Evolutionary conservation across 1,140 invertebrate genomes (phyloP).

Genomic region (Coboldia fuscipes): DNA sequence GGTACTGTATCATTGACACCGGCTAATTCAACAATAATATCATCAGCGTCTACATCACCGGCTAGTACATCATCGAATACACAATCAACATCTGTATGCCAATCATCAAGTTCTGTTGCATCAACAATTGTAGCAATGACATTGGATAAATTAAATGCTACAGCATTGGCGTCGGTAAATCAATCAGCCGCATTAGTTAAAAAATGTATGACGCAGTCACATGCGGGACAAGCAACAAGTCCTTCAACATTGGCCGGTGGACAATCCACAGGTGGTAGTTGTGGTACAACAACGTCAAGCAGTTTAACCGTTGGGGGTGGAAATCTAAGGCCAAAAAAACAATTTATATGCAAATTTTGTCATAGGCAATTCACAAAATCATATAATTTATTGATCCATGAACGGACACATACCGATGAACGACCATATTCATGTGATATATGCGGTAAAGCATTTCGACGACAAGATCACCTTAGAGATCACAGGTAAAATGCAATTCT

Average conservation of each 20-base stretch:
- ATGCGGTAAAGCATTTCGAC: slow-evolving; percentile 88
- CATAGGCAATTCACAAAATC: slow-evolving; percentile 93
- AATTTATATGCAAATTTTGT: slow-evolving; percentile 97
- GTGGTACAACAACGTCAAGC: slow-evolving; percentile 18
- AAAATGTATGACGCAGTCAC: slow-evolving; percentile 12
- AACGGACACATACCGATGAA: slow-evolving; percentile 95
- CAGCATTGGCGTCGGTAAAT: background rate
- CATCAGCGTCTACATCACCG: slow-evolving; percentile 9
- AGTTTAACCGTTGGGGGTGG: slow-evolving; percentile 38
- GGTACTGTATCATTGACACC: slow-evolving; percentile 7
- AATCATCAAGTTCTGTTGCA: slow-evolving; percentile 3
- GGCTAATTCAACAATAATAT: slow-evolving; percentile 5
- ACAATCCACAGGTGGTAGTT: background rate
- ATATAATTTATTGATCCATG: slow-evolving; percentile 94
- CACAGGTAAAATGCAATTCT: slow-evolving; percentile 54
- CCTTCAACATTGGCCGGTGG: background rate
- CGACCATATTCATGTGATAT: slow-evolving; percentile 95
- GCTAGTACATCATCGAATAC: slow-evolving; percentile 6
- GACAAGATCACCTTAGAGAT: slow-evolving; percentile 89
- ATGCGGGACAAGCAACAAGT: slow-evolving; percentile 2
- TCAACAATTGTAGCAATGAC: no score
- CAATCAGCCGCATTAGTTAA: slow-evolving; percentile 3
- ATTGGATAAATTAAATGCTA: slow-evolving; percentile 1
- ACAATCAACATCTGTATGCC: slow-evolving; percentile 5
- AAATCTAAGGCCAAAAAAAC: slow-evolving; percentile 59